A percentile compares a stretch with the other conserved stretches of the same genome.
phyloP scores from a whole-genome alignment of 2,888 invertebrate genomes.

The Frankliniella fusca region DNA sequence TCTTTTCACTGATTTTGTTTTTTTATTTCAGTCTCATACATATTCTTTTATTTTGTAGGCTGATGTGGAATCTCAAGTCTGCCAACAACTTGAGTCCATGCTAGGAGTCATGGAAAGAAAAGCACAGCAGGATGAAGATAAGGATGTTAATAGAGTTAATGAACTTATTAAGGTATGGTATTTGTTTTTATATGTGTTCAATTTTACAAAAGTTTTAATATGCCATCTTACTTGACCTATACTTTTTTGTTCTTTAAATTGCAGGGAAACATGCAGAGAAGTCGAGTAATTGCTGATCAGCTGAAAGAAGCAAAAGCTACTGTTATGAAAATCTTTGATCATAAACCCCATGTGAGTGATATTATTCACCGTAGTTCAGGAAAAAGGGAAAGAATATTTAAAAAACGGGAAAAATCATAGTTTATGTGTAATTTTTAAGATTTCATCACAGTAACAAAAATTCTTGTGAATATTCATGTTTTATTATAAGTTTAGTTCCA shows the following conservation, averaged over 20 bases:
- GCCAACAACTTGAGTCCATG: slow-evolving; percentile 51
- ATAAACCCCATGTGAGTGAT: slow-evolving; percentile 82
- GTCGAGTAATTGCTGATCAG: slow-evolving; percentile 88
- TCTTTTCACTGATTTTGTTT: slow-evolving; percentile 27
- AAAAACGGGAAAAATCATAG: slow-evolving; percentile 73
- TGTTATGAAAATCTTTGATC: slow-evolving; percentile 85
- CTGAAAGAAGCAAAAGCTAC: slow-evolving; percentile 83
- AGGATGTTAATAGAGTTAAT: slow-evolving; percentile 53
- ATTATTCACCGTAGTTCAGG: slow-evolving; percentile 87
- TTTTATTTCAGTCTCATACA: background rate
- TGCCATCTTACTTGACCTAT: background rate
- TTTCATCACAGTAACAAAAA: too few relatives aligned
- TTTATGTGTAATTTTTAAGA: slow-evolving; percentile 28
- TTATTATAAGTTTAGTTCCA: background rate
- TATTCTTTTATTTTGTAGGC: slow-evolving; percentile 47
- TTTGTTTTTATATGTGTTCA: slow-evolving; percentile 34
- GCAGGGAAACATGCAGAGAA: slow-evolving; percentile 91
- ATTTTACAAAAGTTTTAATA: slow-evolving; percentile 25
- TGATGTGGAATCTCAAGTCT: slow-evolving; percentile 54
- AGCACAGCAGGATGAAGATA: slow-evolving; percentile 49
- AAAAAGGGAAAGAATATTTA: slow-evolving; percentile 71
- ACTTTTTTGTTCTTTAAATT: slow-evolving; percentile 1
- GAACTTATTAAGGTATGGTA: slow-evolving; percentile 60
- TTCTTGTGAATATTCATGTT: background rate
- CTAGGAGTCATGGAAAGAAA: slow-evolving; percentile 48